These are phyloP conservation scores for Gastrophryne carolinensis DNA, from an alignment of 2,797 vertebrate genomes.

Conservation along the genomic window DNA sequence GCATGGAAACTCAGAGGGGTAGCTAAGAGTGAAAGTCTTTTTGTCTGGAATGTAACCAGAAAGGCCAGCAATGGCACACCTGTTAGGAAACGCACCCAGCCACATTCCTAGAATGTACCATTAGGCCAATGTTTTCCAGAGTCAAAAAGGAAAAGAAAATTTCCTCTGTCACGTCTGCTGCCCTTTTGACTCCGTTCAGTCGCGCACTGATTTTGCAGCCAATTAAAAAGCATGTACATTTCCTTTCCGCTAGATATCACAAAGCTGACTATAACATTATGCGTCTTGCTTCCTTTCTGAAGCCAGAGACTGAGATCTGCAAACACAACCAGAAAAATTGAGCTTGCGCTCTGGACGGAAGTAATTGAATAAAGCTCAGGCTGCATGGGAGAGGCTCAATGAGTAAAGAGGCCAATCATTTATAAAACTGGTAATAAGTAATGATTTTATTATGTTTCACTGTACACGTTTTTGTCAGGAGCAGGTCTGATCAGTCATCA, in stretches of 20 bases:
- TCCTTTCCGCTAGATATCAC: slow-evolving; percentile 10
- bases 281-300: slow-evolving; percentile 6
- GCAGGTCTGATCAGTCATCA: no score
- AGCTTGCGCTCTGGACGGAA: slow-evolving; percentile 26
- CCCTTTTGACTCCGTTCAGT: slow-evolving; percentile 2
- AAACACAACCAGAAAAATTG: slow-evolving; percentile 16
- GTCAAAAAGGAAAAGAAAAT: background rate
- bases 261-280: background rate
- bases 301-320: background rate
- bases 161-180: background rate
- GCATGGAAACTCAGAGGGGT: no score
- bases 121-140: background rate
- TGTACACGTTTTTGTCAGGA: no score
- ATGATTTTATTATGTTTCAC: no score
- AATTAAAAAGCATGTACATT: slow-evolving; percentile 9
- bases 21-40: no score
- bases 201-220: background rate
- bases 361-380: slow-evolving; percentile 21
- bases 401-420: background rate
- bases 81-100: background rate
- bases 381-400: background rate
- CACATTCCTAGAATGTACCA: background rate
- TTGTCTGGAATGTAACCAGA: background rate
- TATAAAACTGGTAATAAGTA: no score
- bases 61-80: background rate